These are phyloP conservation scores for Nasonia vitripennis DNA, from an alignment of 1,140 invertebrate genomes.

Conservation along the genomic window DNA sequence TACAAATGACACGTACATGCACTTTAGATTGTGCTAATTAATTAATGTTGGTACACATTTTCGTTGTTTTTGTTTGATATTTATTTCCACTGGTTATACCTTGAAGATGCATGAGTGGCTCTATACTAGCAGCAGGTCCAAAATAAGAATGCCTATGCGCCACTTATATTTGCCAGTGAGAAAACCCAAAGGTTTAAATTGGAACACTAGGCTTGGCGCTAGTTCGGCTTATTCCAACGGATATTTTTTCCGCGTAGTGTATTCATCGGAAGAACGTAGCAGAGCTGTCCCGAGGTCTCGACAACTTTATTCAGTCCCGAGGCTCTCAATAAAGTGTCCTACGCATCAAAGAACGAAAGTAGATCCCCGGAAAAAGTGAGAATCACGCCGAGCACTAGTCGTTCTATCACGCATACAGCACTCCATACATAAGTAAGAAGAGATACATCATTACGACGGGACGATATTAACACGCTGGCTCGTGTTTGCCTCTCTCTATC, in stretches of 20 bases:
- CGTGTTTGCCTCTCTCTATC: neutral
- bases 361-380: slow-evolving; percentile 26
- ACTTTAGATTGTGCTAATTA: slow-evolving; percentile 27
- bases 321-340: neutral
- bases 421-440: slow-evolving; percentile 47
- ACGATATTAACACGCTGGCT: neutral
- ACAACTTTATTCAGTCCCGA: neutral
- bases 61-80: too few species aligned
- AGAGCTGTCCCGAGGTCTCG: too few species aligned
- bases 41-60: neutral
- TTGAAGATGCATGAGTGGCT: too few species aligned
- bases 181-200: too few species aligned
- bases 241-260: too few species aligned
- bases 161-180: too few species aligned
- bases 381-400: slow-evolving; percentile 36
- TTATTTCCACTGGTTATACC: too few species aligned
- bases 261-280: too few species aligned
- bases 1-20: neutral
- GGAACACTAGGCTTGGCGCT: too few species aligned
- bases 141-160: too few species aligned
- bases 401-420: slow-evolving; percentile 10
- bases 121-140: too few species aligned
- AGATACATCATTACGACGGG: slow-evolving; percentile 47
- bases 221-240: too few species aligned
- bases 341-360: neutral